phyloP scores from a whole-genome alignment of 2,888 invertebrate species.

The Harpagoxenus sublaevis region DNA sequence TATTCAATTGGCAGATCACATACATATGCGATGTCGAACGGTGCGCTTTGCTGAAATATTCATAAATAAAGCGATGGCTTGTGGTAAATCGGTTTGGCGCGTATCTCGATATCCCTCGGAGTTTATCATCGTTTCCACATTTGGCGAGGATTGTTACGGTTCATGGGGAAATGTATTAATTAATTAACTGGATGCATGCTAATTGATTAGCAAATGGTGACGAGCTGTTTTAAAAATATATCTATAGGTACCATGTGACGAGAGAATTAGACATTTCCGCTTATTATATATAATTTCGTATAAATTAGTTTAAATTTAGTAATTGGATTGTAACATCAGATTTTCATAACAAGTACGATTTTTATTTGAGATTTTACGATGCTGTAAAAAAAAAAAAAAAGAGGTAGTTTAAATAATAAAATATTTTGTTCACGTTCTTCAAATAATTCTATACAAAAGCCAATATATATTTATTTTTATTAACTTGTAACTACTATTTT shows the following conservation, averaged over 20 bases:
- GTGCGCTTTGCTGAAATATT: conserved; percentile 68
- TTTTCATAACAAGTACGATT: background rate
- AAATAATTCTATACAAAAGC: background rate
- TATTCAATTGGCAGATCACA: conserved; percentile 23
- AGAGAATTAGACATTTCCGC: background rate
- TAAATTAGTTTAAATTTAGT: background rate
- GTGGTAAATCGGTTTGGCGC: conserved; percentile 40
- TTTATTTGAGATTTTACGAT: background rate
- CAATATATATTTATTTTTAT: background rate
- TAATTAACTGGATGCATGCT: conserved; percentile 34
- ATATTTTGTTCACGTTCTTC: background rate
- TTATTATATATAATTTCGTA: conserved; percentile 2
- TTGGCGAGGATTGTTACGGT: conserved; percentile 34
- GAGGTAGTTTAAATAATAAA: background rate
- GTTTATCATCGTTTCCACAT: conserved; percentile 43
- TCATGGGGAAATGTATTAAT: conserved; percentile 31
- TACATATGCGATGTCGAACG: conserved; percentile 11
- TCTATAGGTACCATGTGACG: background rate
- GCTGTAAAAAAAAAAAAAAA: background rate
- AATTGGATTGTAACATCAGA: background rate
- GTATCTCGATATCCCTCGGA: conserved; percentile 19
- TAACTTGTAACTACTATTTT: background rate
- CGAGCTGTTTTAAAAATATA: conserved; percentile 5
- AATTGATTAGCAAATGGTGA: conserved; percentile 13
- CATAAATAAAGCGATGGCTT: conserved; percentile 63